A percentile compares a stretch with the other conserved stretches of the same genome.
These are phyloP conservation scores for Drosophila neocordata DNA, from an alignment of 1,140 invertebrate species.

Conservation along the genomic window DNA sequence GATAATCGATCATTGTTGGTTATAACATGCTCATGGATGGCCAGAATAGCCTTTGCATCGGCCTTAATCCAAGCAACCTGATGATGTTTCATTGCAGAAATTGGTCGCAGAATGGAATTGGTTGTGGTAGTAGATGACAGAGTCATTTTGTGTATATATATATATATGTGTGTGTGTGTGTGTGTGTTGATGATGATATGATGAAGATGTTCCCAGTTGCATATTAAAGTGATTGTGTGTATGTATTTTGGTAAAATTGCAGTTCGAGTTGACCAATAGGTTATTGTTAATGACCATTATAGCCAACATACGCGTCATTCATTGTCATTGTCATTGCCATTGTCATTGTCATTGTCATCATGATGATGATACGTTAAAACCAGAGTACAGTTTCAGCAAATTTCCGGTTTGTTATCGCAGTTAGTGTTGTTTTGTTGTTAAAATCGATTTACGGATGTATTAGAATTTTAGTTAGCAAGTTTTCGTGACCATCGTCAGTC, in stretches of 20 bases:
- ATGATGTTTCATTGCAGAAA: slow-evolving; percentile 33
- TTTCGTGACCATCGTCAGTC: slow-evolving; percentile 26
- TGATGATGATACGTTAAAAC: slow-evolving; percentile 5
- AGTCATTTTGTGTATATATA: slow-evolving; percentile 35
- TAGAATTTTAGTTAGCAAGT: slow-evolving; percentile 61
- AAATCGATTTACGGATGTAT: slow-evolving; percentile 70
- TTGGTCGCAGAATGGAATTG: slow-evolving; percentile 9
- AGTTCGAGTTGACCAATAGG: slow-evolving; percentile 30
- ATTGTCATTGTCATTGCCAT: slow-evolving; percentile 47
- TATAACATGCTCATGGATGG: slow-evolving; percentile 96
- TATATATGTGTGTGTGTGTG: slow-evolving; percentile 22
- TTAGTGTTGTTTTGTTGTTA: slow-evolving; percentile 32
- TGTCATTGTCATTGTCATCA: slow-evolving; percentile 35
- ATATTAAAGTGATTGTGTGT: slow-evolving; percentile 46
- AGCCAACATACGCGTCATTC: slow-evolving; percentile 39
- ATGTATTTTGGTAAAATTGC: slow-evolving; percentile 51
- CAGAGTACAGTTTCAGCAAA: slow-evolving; percentile 9
- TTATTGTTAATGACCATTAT: slow-evolving; percentile 22
- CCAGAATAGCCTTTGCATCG: slow-evolving; percentile 95
- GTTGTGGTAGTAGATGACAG: slow-evolving; percentile 52
- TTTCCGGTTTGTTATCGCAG: slow-evolving; percentile 24
- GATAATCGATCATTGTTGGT: slow-evolving; percentile 93
- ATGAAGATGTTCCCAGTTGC: slow-evolving; percentile 50
- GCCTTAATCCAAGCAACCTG: slow-evolving; percentile 97
- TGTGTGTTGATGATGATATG: slow-evolving; percentile 21